phyloP scores from a whole-genome alignment of 2,797 vertebrate species.

The Psittacula echo region DNA sequence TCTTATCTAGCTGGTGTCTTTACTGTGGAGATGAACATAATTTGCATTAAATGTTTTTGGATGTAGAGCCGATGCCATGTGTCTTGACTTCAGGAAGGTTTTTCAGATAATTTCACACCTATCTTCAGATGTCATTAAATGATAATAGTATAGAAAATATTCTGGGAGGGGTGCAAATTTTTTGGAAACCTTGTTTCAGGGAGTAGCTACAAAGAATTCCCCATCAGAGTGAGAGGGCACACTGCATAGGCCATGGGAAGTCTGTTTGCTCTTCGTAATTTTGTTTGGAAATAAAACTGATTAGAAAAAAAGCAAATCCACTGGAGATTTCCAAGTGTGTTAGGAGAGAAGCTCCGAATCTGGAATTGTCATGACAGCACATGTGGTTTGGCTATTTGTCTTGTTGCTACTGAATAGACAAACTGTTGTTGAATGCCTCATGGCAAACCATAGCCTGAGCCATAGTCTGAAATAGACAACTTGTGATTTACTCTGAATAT shows the following conservation, averaged over 20 bases:
- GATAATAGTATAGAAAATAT: not conserved
- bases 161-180: not conserved
- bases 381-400: not conserved
- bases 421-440: not conserved
- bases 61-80: not conserved
- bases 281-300: not conserved
- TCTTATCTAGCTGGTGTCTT: not conserved
- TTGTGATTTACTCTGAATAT: not conserved
- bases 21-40: not conserved
- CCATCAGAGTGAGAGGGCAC: not conserved
- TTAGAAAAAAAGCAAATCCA: not conserved
- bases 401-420: not conserved
- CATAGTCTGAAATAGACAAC: not conserved
- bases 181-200: not conserved
- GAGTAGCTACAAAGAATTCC: not conserved
- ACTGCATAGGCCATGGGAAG: not conserved
- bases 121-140: not conserved
- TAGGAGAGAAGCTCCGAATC: not conserved
- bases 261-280: not conserved
- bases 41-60: not conserved
- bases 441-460: not conserved
- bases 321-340: not conserved
- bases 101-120: not conserved
- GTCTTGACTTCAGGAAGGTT: not conserved
- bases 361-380: not conserved